Conservation (phyloP, 2,113 vertebrate genomes). For the Polyodon spathula region DNA sequence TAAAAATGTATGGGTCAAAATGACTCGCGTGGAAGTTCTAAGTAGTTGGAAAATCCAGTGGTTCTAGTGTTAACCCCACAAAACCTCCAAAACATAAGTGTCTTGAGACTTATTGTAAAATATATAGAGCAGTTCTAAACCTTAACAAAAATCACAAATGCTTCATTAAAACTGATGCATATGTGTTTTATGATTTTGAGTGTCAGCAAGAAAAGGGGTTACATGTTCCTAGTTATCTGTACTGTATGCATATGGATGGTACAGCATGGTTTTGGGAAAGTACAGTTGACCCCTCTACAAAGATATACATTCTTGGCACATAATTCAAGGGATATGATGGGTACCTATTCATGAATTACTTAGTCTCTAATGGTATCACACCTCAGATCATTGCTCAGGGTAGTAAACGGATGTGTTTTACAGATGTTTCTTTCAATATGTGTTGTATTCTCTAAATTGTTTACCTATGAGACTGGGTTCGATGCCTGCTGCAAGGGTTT, state of each 20-base stretch:
- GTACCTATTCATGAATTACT: conserved; percentile 8
- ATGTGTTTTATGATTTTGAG: conserved; percentile 11
- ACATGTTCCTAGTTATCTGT: conserved; percentile 5
- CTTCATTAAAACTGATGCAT: background rate
- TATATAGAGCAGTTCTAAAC: background rate
- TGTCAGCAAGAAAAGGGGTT: background rate
- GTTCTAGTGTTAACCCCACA: too few relatives aligned
- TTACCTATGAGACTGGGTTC: conserved; percentile 7
- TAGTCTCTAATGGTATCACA: conserved; percentile 13
- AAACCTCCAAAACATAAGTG: background rate
- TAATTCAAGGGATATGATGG: conserved; percentile 12
- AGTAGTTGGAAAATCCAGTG: too few relatives aligned
- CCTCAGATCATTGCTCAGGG: background rate
- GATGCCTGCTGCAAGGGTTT: conserved; percentile 5
- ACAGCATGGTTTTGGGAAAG: background rate
- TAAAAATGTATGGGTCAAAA: too few relatives aligned
- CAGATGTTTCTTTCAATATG: background rate
- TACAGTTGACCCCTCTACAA: background rate
- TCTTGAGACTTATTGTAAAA: background rate
- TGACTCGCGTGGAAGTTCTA: too few relatives aligned
- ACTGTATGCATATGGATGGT: background rate
- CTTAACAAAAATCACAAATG: background rate
- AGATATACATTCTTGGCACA: conserved; percentile 12
- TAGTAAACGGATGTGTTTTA: background rate
- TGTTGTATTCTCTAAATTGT: conserved; percentile 20